A percentile compares a stretch with the other conserved stretches of the same genome.
Conservation (phyloP, 2,888 invertebrate genomes). For the Rhagophthalmus giganteus region DNA sequence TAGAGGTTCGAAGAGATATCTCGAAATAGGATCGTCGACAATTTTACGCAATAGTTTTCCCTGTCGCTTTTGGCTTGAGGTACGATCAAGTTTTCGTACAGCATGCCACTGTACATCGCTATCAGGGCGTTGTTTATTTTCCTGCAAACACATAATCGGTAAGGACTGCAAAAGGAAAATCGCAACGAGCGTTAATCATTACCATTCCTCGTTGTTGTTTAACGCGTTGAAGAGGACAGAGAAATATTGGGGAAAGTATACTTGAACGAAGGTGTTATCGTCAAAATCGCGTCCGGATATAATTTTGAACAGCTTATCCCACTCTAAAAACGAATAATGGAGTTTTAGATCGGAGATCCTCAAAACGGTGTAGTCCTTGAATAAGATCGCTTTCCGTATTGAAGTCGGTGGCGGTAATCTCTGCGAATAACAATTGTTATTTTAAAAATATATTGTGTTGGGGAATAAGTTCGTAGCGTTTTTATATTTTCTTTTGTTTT, state of each 20-base stretch:
- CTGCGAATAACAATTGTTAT: too few species aligned
- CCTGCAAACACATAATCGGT: conserved; percentile 24
- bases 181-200: too few species aligned
- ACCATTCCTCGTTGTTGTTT: conserved; percentile 7
- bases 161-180: too few species aligned
- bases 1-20: conserved; percentile 37
- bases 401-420: conserved; percentile 23
- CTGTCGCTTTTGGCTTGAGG: conserved; percentile 30
- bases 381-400: conserved; percentile 19
- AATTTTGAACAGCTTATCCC: conserved; percentile 37
- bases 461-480: too few species aligned
- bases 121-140: conserved; percentile 39
- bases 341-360: conserved; percentile 35
- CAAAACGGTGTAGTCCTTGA: conserved; percentile 23
- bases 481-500: too few species aligned
- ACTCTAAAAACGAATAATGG: conserved; percentile 34
- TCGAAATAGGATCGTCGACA: conserved; percentile 34
- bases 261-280: conserved; percentile 32
- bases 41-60: conserved; percentile 37
- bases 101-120: conserved; percentile 38
- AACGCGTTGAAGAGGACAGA: conserved; percentile 19
- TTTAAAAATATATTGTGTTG: conserved; percentile 3
- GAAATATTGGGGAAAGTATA: conserved; percentile 38
- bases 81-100: conserved; percentile 39
- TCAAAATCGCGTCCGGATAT: conserved; percentile 31